Base-by-base conservation (phyloP, 2,797 vertebrate species). In the Oreortyx pictus region DNA sequence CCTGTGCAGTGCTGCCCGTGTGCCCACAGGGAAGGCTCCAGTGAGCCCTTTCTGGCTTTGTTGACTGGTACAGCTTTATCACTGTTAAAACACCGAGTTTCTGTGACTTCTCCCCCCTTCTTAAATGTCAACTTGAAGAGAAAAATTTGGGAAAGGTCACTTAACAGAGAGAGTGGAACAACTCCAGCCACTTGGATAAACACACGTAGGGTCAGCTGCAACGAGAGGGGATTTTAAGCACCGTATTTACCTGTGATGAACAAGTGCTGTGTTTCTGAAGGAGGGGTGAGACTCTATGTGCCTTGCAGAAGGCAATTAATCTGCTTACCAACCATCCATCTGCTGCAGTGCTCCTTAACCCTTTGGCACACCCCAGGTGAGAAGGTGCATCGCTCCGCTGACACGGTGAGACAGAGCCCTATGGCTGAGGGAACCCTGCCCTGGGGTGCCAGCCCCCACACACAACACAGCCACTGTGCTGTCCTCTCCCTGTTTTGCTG, bases 111-210 rank as follows among this genome's bases (percentile, higher is more conserved):
- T 9, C 8, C 52, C 82, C 82, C 22, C 82, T 89, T 82, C 90
- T 93, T 89, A 97, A 96, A 96, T 95, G 94, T 95, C 96, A 92
- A 82, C 90, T 95, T 96, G 76, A 93, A 94, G 92, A 93, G 92
- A 96, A 96, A 96, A 94, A 95, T 86, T 95, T 5, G 23, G 87
- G 86, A 96, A 96, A 95, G 96, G 95, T 96, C 96, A 95, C 80
- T 95, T 94, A 91, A 70, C 89, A 89, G 87, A 93, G 80, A 41
- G 77, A 25, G 80, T 93, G 93, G 92, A 90, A 86, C 44, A 62
- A 73, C 74, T 93, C 87, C 95, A 93, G 82, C n/a, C 93, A 74
- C 85, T 92, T 89, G 87, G 90, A 95, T 82, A 96, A 96, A 96
- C 90, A 96, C 3, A 3, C 49, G 64, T 43, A 90, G 90, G 87